Base-by-base conservation (phyloP, 2,113 vertebrate genomes). In the Megaptera novaeangliae region DNA sequence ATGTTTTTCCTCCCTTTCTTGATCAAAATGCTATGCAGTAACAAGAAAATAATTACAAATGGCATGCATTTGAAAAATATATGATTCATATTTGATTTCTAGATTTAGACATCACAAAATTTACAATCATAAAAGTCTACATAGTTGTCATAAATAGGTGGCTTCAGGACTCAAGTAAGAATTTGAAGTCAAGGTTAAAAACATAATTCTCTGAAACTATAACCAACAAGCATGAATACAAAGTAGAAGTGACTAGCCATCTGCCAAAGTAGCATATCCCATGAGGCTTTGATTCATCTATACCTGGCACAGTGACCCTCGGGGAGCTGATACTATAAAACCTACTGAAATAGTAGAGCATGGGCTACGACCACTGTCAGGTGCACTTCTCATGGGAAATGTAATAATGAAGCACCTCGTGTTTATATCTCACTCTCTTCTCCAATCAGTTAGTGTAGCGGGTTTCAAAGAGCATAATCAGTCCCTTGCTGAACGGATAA, bases 41-140 rank as follows among this genome's bases (percentile, higher is more conserved):
- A 89, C 8, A 64, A 27, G 89, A 84, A 93, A 68, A 64, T 36
- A 34, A 88, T 57, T 95, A 55, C 2, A 85, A 85, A 89, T 78
- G 17, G 15, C 2, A 92, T 66, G 34, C 9, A 75, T 59, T 86
- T 68, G 44, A 95, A 94, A 69, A 89, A 74, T 34, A 59, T 74
- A 36, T 29, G 11, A 94, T 44, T 88, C n/a, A 25, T 87, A 44
- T 74, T 59, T 92, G 52, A 90, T 77, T 92, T 89, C 61, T 72
- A 88, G 57, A 83, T 83, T 94, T 63, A 90, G n/a, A 80, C 44
- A 82, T 71, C 36, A 57, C 15, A 94, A 92, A 92, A 92, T 92
- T 82, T 72, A 78, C 1, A 52, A 46, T 77, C 55, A 88, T 31
- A 90, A 80, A 83, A 82, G 10, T 39, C 49, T 74, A 61, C 66